Conservation (phyloP, 2,797 vertebrate species). For the Oophaga sylvatica region DNA sequence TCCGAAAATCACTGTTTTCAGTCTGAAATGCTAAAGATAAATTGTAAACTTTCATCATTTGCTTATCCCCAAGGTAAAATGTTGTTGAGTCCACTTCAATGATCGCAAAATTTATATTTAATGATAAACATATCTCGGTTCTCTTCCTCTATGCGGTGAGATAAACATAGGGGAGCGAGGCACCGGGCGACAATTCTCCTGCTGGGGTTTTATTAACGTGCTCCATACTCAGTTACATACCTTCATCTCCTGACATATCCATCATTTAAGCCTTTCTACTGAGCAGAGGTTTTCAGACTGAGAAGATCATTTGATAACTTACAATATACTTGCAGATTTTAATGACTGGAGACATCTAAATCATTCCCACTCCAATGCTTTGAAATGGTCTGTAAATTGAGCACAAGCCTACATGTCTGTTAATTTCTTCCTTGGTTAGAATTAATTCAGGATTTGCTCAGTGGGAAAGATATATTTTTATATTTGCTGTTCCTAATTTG, state of each 20-base stretch:
- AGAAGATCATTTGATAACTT: slow-evolving; percentile 44
- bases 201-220: slow-evolving; percentile 14
- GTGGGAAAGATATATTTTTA: slow-evolving; percentile 43
- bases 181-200: not conserved
- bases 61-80: not conserved
- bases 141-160: not conserved
- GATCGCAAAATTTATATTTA: slow-evolving; percentile 39
- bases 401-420: slow-evolving; percentile 25
- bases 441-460: slow-evolving; percentile 42
- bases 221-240: slow-evolving; percentile 1
- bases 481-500: slow-evolving; percentile 43
- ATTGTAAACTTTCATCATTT: not conserved
- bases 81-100: not conserved
- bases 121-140: slow-evolving; percentile 6
- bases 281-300: slow-evolving; percentile 1
- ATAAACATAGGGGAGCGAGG: slow-evolving; percentile 17
- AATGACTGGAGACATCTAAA: slow-evolving; percentile 46
- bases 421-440: slow-evolving; percentile 46
- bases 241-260: slow-evolving; percentile 31
- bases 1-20: slow-evolving; percentile 10
- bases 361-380: slow-evolving; percentile 41
- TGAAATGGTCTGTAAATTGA: slow-evolving; percentile 38
- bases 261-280: slow-evolving; percentile 41
- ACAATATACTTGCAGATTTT: slow-evolving; percentile 42
- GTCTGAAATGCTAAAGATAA: not conserved